Evolutionary conservation across 2,888 invertebrate genomes (phyloP).

Genomic region (Cylindroiulus punctatus): DNA sequence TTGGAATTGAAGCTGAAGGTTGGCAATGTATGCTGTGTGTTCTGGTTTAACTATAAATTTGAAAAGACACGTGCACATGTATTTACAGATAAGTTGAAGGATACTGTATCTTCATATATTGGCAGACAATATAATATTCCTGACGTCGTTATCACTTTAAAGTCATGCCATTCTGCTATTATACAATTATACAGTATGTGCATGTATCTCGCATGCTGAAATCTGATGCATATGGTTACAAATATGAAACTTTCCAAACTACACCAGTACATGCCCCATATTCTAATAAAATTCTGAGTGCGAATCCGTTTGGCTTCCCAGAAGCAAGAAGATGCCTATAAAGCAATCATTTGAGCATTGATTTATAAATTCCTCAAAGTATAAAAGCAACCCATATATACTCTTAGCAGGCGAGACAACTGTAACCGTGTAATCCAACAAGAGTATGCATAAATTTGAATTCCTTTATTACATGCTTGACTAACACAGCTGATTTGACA

Average conservation of each 20-base stretch:
- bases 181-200: too few relatives aligned
- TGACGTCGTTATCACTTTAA: too few relatives aligned
- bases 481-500: neutral
- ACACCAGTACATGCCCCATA: too few relatives aligned
- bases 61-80: neutral
- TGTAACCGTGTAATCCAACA: neutral
- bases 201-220: too few relatives aligned
- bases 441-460: neutral
- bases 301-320: too few relatives aligned
- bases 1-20: neutral
- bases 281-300: too few relatives aligned
- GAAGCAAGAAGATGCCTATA: neutral
- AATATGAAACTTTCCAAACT: too few relatives aligned
- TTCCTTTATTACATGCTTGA: conserved; percentile 24
- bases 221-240: too few relatives aligned
- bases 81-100: neutral
- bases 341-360: neutral
- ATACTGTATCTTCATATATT: too few relatives aligned
- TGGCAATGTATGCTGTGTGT: neutral
- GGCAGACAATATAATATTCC: too few relatives aligned
- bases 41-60: neutral
- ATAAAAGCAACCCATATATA: neutral
- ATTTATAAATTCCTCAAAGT: conserved; percentile 4
- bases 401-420: neutral
- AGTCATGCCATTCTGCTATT: too few relatives aligned